Base-by-base conservation (phyloP, 2,888 invertebrate genomes). In the Coremacera marginata region DNA sequence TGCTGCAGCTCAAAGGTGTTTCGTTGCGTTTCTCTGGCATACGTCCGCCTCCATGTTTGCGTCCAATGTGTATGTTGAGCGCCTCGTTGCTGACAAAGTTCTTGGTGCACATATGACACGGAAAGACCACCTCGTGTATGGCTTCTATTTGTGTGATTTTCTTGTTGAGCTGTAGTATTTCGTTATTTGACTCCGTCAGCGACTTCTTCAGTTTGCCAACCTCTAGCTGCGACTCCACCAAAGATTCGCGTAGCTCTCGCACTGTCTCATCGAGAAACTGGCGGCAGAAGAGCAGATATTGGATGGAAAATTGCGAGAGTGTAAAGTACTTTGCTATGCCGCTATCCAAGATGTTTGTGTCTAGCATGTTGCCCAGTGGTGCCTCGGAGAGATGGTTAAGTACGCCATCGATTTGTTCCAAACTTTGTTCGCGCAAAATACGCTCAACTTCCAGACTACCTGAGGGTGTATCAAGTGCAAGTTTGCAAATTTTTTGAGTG, bases 21-120 rank as follows among this genome's bases (percentile, higher is more conserved):
- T 80, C 81, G 2, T 55, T 44, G 67, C 74, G 25, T 27, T 27
- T 27, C 34, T 8, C 37, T n/a, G 27, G 19, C 25, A 31, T 22
- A 22, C 25, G 55, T 19, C 37, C 14, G 52, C 27, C 51, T 11
- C 75, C 65, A 81, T 89, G 89, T 71, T 87, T 88, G 2, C 87
- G 84, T 0, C 82, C 83, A 8, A 89, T 85, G 75, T 89, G 89
- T 0, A 86, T 81, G 70, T 89, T 88, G 0, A 89, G 82, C 5
- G 89, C 86, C 65, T 89, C 89, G 76, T 88, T 88, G 80, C 87
- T 89, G 2, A 88, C 83, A 63, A 89, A 89, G 72, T 88, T 89
- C 80, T 89, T 89, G 0, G 88, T 85, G 73, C 89, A 89, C 67
- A 87, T 74, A 60, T 88, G 87, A 75, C 89, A 89, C 3, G 89